A percentile compares a stretch with the other conserved stretches of the same genome.
These are phyloP conservation scores for Cacoxenus indagator DNA, from an alignment of 2,888 invertebrate species.

Conservation along the genomic window DNA sequence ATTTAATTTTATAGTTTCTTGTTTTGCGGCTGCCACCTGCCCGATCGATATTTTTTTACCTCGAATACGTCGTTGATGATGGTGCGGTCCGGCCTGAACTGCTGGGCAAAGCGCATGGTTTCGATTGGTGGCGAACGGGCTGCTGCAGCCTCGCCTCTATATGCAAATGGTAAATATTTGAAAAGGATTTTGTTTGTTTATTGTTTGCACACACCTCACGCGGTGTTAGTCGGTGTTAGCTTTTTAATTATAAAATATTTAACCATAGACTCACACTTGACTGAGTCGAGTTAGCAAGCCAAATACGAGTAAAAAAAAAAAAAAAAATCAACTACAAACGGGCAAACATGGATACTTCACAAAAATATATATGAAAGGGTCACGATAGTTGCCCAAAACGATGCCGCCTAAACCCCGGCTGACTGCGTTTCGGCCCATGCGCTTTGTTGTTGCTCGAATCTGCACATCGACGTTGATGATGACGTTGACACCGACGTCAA, in stretches of 20 bases:
- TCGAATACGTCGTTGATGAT: neutral
- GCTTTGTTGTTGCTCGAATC: no score
- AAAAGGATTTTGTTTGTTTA: slow-evolving; percentile 68
- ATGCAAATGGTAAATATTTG: slow-evolving; percentile 67
- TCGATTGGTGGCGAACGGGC: neutral
- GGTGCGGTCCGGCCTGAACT: neutral
- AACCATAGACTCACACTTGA: slow-evolving; percentile 63
- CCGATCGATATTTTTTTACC: no score
- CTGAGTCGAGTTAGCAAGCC: slow-evolving; percentile 27
- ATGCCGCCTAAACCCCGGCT: no score
- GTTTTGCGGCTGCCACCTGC: no score
- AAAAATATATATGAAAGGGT: neutral
- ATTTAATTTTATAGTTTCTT: no score
- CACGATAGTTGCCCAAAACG: slow-evolving; percentile 17
- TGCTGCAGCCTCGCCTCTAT: slow-evolving; percentile 37
- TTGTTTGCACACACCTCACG: slow-evolving; percentile 67
- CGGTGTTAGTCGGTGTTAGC: slow-evolving; percentile 67
- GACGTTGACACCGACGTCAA: neutral
- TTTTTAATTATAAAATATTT: slow-evolving; percentile 70
- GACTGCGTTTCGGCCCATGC: no score
- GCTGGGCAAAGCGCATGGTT: neutral
- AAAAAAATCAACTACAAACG: neutral
- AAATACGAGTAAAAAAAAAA: neutral
- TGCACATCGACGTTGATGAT: no score
- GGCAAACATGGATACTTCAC: neutral